Evolutionary conservation across 1,140 invertebrate genomes (phyloP), one percentile per base, ranked within the genome.

Genomic region (Diplogasteroides magnus): DNA sequence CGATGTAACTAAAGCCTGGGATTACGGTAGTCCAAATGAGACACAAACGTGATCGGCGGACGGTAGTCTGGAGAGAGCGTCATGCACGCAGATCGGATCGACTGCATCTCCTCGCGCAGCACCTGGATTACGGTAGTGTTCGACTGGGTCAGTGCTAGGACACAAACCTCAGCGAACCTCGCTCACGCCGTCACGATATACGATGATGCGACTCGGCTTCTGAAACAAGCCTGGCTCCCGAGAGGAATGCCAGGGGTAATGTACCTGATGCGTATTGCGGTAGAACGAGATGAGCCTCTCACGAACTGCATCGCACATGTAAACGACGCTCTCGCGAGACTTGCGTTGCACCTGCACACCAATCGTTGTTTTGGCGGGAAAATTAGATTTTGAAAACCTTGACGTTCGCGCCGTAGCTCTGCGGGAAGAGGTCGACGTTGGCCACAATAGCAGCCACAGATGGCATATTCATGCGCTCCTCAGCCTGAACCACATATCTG

Each of bases 91-190:
- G 76, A 77, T 74, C 87, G 85, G 27, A 93, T 88, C 0, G 88
- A 89, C 1, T 77, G 76, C 58, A 92, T 79, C 82, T 92, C 91
- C 58, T 79, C 74, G 31, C 85, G 76, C 2, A 87, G 72, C 28
- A 91, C 88, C 78, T 88, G 84, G 0, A 85, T 77, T 81, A 94
- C 85, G 25, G 92, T 88, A 0, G 88, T 89, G 1, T 76, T 75
- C 57, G 91, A 78, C 82, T 92, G n/a, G n/a, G n/a, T n/a, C n/a
- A n/a, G n/a, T n/a, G n/a, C n/a, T n/a, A n/a, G n/a, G n/a, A n/a
- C n/a, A n/a, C n/a, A n/a, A n/a, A n/a, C n/a, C n/a, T n/a, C n/a
- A 93, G 75, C 93, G 90, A 0, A 91, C 91, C 77, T 94, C 92
- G 2, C 90, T 91, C 0, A 95, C 92, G 2, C 92, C 92, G 80